phyloP scores from a whole-genome alignment of 1,140 invertebrate genomes.

The Cotesia glomerata region DNA sequence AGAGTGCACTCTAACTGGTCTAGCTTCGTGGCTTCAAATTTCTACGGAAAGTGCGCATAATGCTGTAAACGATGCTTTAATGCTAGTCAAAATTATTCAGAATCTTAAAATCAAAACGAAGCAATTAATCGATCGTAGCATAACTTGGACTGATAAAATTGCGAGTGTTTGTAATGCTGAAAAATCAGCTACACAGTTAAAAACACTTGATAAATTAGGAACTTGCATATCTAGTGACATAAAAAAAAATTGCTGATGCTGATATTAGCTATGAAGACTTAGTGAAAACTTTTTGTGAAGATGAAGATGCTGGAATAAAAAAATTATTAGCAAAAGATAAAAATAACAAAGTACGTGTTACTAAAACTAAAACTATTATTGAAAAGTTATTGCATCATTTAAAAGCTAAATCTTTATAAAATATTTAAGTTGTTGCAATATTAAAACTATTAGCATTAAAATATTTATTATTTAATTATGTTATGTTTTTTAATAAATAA shows the following conservation, averaged over 20 bases:
- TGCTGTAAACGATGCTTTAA: not conserved
- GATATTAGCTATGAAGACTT: not conserved
- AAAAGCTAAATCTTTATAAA: too few relatives aligned
- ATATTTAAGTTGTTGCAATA: too few relatives aligned
- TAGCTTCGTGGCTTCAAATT: not conserved
- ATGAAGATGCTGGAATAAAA: not conserved
- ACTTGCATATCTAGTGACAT: not conserved
- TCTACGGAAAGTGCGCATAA: not conserved
- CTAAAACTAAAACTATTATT: too few relatives aligned
- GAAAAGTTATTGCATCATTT: too few relatives aligned
- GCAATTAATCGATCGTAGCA: not conserved
- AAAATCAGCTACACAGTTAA: not conserved
- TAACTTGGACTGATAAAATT: constrained; percentile 2
- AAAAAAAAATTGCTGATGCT: not conserved
- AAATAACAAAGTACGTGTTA: not conserved
- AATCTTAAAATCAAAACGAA: constrained; percentile 10
- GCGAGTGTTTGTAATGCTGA: not conserved
- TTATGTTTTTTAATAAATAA: too few relatives aligned
- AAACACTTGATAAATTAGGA: not conserved
- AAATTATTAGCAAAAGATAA: not conserved
- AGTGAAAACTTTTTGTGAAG: not conserved
- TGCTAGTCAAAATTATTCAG: constrained; percentile 13
- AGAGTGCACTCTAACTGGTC: not conserved
- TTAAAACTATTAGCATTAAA: too few relatives aligned
- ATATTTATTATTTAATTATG: too few relatives aligned